phyloP scores from a whole-genome alignment of 2,888 invertebrate species.

The Notodonta dromedarius region DNA sequence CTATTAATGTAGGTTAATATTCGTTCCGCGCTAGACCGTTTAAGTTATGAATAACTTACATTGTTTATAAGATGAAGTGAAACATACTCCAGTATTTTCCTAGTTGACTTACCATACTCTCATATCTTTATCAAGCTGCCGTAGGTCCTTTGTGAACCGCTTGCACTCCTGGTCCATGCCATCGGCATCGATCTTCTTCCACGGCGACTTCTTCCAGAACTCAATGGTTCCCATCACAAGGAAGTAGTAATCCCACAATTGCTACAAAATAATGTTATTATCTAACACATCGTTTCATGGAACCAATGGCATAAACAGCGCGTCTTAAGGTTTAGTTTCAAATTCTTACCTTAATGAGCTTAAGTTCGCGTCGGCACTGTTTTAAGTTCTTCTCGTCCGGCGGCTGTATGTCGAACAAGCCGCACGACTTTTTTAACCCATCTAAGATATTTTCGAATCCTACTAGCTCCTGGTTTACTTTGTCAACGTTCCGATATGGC shows the following conservation, averaged over 20 bases:
- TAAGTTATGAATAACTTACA: too few relatives aligned
- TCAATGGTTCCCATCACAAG: conserved; percentile 92
- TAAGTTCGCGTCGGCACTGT: conserved; percentile 90
- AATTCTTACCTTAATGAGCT: conserved; percentile 86
- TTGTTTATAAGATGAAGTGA: too few relatives aligned
- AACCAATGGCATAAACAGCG: background rate
- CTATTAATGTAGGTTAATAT: too few relatives aligned
- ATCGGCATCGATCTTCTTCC: conserved; percentile 97
- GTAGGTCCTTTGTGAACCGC: conserved; percentile 93
- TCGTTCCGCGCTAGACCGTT: too few relatives aligned
- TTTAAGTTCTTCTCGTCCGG: conserved; percentile 92
- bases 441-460: conserved; percentile 88
- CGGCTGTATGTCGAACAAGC: conserved; percentile 93
- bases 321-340: background rate
- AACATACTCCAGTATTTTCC: background rate
- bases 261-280: conserved; percentile 12
- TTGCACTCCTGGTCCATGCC: conserved; percentile 98
- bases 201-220: conserved; percentile 96
- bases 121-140: conserved; percentile 92
- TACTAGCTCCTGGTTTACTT: conserved; percentile 86
- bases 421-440: conserved; percentile 88
- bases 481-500: conserved; percentile 88
- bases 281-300: background rate
- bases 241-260: conserved; percentile 94
- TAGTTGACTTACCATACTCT: conserved; percentile 84